Evolutionary conservation across 2,113 vertebrate species (phyloP), one percentile per base, ranked within the genome.

Genomic region (Microcebus lehilahytsara): DNA sequence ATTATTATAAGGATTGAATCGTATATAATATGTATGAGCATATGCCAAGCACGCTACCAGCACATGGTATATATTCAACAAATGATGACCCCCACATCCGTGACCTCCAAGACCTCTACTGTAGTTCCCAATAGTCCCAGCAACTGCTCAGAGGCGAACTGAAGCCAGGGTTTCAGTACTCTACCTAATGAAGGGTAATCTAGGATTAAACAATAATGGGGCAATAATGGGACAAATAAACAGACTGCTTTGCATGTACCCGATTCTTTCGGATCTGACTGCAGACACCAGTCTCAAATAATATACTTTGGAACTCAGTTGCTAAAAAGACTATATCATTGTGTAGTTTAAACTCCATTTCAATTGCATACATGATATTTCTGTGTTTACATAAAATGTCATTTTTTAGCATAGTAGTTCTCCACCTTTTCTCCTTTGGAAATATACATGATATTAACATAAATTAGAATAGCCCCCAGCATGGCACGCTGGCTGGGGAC

Each of bases 311-410:
- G 56, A 89, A 62, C 46, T 85, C 85, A 12, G 49, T 86, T 62
- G 56, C 64, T 10, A 13, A 75, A 91, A 91, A 96, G 32, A 23
- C 32, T 23, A 30, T 12, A 34, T 85, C 22, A 75, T 78, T 85
- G 62, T 62, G 49, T 64, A 81, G 56, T 49, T 77, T 74, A 74
- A 66, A 60, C 32, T 91, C 37, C 20, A 67, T 92, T 95, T 85
- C 89, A 81, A 95, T 74, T 89, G 66, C 83, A 83, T 42, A 81
- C 30, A 72, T 64, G 67, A 89, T 74, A 81, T 23, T 32, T 71
- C 53, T 37, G 56, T 87, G 72, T 97, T 93, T 97, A 85, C 56
- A 85, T 78, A 67, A 88, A 94, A 88, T 89, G 46, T 83, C 89
- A 69, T 91, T 92, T 96, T 94, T 85, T 49, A 67, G 58, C 46